Percentiles rank a stretch among this genome's conserved stretches.
Conservation (phyloP, 2,888 invertebrate species). For the Entomobrya multifasciata region DNA sequence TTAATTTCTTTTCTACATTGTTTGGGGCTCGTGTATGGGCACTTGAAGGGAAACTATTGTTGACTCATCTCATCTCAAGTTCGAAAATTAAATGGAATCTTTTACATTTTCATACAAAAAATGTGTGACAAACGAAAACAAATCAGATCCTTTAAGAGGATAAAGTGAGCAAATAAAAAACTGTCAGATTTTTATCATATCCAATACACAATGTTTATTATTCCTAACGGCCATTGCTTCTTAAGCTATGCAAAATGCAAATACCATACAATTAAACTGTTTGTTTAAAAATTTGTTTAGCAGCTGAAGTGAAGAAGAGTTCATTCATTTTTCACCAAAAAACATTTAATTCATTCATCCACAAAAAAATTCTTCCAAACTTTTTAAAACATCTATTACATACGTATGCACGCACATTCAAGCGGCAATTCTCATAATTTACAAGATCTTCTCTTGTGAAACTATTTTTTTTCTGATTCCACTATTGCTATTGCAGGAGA, state of each 20-base stretch:
- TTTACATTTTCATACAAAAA: conserved; percentile 10
- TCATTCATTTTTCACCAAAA: background rate
- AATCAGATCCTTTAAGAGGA: background rate
- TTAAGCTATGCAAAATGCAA: too few relatives aligned
- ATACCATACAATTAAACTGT: too few relatives aligned
- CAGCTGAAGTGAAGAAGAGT: too few relatives aligned
- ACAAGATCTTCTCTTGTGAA: conserved; percentile 9
- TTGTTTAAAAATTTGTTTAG: too few relatives aligned
- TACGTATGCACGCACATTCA: conserved; percentile 14
- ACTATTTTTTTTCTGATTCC: conserved; percentile 27
- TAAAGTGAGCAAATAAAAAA: conserved; percentile 6
- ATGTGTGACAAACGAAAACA: conserved; percentile 40
- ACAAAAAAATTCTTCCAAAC: conserved; percentile 19
- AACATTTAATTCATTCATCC: conserved; percentile 24
- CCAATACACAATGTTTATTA: too few relatives aligned
- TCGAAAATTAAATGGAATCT: conserved; percentile 2
- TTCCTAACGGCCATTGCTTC: too few relatives aligned
- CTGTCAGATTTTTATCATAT: background rate
- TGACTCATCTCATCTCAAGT: background rate
- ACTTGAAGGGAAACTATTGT: background rate
- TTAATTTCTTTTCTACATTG: too few relatives aligned
- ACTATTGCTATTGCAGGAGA: conserved; percentile 7
- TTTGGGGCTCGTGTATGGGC: background rate
- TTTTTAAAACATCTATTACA: conserved; percentile 11
- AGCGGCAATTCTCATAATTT: background rate